Evolutionary conservation across 2,113 vertebrate genomes (phyloP).

Genomic region (Podilymbus podiceps): DNA sequence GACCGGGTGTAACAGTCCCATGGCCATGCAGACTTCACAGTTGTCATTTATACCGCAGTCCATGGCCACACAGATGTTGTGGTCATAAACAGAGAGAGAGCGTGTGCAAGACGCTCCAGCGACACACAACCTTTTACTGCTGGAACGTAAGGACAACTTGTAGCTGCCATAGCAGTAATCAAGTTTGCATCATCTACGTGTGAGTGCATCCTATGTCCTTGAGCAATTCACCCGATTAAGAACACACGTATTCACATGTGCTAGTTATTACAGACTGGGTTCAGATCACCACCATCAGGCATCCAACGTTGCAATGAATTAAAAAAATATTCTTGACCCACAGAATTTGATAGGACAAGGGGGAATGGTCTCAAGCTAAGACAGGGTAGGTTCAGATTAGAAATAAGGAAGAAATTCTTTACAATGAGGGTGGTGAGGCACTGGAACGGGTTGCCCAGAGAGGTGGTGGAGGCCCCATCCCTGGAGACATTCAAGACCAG

Average conservation of each 20-base stretch:
- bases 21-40: constrained; percentile 19
- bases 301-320: neutral
- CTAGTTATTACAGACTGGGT: neutral
- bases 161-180: neutral
- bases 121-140: neutral
- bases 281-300: neutral
- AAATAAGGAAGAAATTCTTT: no score
- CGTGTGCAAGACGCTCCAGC: neutral
- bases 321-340: neutral
- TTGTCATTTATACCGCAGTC: constrained; percentile 1
- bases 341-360: no score
- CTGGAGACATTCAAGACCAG: no score
- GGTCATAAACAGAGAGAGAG: constrained; percentile 10
- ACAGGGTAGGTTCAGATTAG: no score
- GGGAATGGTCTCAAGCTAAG: no score
- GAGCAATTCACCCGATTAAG: neutral
- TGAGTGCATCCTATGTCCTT: neutral
- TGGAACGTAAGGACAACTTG: neutral
- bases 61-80: neutral
- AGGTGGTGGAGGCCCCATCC: no score
- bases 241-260: rapidly evolving
- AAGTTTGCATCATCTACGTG: neutral
- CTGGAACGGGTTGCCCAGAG: no score
- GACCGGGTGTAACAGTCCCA: constrained; percentile 37
- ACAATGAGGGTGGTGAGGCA: no score